A percentile compares a stretch with the other conserved stretches of the same genome.
These are phyloP conservation scores for Okapia johnstoni DNA, from an alignment of 2,113 vertebrate species.

Conservation along the genomic window DNA sequence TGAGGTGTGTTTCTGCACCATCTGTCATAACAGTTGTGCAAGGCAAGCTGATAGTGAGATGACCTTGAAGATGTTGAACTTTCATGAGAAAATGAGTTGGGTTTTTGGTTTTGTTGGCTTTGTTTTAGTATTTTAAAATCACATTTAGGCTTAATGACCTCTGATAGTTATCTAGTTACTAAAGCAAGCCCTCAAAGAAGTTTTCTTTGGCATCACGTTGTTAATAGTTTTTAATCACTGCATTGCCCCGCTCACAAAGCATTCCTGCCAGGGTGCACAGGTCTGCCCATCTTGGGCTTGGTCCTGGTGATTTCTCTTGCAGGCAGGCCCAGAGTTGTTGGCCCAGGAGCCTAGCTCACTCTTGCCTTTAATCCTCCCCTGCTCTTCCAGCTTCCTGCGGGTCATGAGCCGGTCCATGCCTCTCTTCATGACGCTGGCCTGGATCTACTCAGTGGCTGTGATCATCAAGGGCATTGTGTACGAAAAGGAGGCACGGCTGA, in stretches of 20 bases:
- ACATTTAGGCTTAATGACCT: background rate
- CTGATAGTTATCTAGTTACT: background rate
- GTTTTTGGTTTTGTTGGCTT: background rate
- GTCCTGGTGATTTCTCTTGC: background rate
- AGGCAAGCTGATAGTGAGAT: background rate
- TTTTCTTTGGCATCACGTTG: background rate
- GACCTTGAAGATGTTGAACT: background rate
- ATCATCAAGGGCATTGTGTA: conserved; percentile 98
- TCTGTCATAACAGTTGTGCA: background rate
- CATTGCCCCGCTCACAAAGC: background rate
- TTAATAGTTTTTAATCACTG: background rate
- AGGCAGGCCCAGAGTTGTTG: background rate
- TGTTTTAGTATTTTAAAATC: background rate
- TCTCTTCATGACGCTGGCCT: conserved; percentile 97
- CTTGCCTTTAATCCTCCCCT: background rate
- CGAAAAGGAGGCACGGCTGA: conserved; percentile 96
- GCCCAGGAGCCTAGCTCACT: background rate
- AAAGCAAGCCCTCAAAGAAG: background rate
- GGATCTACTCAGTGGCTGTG: conserved; percentile 98
- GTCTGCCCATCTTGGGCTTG: background rate
- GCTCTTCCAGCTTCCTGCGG: conserved; percentile 88
- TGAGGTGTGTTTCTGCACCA: background rate
- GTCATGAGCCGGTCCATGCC: conserved; percentile 98
- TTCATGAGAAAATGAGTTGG: background rate
- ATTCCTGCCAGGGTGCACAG: background rate